These are phyloP conservation scores for Choreutis nemorana DNA, from an alignment of 2,888 invertebrate species.

Conservation along the genomic window DNA sequence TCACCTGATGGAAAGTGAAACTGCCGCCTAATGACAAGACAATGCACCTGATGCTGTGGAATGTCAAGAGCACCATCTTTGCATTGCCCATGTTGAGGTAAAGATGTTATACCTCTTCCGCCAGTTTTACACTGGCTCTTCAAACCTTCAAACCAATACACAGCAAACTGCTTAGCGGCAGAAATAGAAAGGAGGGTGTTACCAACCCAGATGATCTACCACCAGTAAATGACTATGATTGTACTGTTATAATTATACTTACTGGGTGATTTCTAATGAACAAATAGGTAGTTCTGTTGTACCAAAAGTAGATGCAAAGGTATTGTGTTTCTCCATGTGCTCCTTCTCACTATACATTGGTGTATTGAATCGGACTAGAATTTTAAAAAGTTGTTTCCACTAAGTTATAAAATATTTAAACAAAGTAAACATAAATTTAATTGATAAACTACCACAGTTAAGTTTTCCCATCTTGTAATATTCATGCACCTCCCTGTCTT, in stretches of 20 bases:
- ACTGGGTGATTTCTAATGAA: constrained; percentile 16
- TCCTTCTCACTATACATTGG: constrained; percentile 25
- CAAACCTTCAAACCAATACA: too few species aligned
- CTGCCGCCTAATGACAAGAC: too few species aligned
- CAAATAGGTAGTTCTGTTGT: constrained; percentile 14
- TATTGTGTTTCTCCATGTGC: constrained; percentile 23
- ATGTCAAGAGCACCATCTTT: constrained; percentile 6
- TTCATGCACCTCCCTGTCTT: constrained; percentile 64
- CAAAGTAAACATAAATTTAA: constrained; percentile 2
- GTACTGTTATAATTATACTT: constrained; percentile 7
- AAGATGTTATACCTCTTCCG: too few species aligned
- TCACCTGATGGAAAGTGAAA: too few species aligned
- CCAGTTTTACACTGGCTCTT: too few species aligned
- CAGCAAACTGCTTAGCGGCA: too few species aligned
- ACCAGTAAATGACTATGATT: constrained; percentile 6
- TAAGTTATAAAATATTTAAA: constrained; percentile 5
- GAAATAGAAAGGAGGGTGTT: too few species aligned
- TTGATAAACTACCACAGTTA: constrained; percentile 37
- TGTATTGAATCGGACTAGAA: constrained; percentile 31
- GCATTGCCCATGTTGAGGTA: too few species aligned
- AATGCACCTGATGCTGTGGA: constrained; percentile 1
- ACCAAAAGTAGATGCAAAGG: constrained; percentile 23
- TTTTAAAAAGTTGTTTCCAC: not conserved
- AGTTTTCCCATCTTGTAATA: constrained; percentile 58
- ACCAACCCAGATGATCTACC: constrained; percentile 7